Evolutionary conservation across 2,113 vertebrate genomes (phyloP).

Genomic region (Sula dactylatra): DNA sequence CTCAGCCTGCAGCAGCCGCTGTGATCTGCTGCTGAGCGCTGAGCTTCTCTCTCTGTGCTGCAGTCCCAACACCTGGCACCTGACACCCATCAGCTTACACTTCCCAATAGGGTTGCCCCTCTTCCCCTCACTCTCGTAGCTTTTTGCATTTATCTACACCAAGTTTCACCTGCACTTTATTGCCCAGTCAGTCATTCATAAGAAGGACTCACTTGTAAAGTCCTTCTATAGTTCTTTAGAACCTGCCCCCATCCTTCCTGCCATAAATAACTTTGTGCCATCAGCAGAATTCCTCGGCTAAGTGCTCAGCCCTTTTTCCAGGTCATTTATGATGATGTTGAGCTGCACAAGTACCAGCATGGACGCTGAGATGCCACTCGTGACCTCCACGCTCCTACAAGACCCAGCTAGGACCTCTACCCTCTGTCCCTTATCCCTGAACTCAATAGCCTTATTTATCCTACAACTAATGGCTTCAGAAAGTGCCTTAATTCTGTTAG

Average conservation of each 20-base stretch:
- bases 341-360: neutral
- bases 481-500: neutral
- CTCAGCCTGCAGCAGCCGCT: neutral
- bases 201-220: neutral
- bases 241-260: neutral
- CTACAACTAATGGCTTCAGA: neutral
- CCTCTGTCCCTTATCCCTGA: neutral
- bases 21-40: neutral
- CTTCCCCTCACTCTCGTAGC: neutral
- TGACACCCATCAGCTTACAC: neutral
- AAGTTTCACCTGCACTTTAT: neutral
- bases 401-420: neutral
- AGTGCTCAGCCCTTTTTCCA: slow-evolving; percentile 1
- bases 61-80: neutral
- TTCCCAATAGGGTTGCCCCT: neutral
- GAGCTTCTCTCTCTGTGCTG: neutral
- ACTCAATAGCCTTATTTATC: neutral
- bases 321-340: neutral
- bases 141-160: neutral
- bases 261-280: neutral
- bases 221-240: neutral
- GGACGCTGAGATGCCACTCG: accelerated
- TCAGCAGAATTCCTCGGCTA: neutral
- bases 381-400: neutral
- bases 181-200: neutral